These are phyloP conservation scores for Mallateleia sp. DNA, from an alignment of 2,888 invertebrate species.

Conservation along the genomic window DNA sequence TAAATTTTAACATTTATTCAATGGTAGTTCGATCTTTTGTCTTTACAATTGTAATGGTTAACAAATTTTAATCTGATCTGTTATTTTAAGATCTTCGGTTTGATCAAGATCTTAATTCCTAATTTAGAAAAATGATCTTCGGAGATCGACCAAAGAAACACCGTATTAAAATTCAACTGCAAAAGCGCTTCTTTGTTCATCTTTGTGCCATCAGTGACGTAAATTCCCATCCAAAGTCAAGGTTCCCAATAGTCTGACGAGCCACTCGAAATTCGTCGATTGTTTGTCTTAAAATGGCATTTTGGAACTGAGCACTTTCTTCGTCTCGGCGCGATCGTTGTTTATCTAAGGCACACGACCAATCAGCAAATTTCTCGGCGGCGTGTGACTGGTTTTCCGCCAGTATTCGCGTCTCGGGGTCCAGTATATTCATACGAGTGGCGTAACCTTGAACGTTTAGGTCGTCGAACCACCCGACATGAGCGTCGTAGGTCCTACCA, in stretches of 20 bases:
- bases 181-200: too few species aligned
- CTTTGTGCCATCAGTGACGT: background rate
- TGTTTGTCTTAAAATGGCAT: slow-evolving; percentile 34
- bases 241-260: slow-evolving; percentile 5
- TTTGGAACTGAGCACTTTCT: slow-evolving; percentile 4
- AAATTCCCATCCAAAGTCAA: background rate
- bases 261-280: slow-evolving; percentile 21
- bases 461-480: slow-evolving; percentile 86
- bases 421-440: slow-evolving; percentile 85
- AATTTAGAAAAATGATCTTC: too few species aligned
- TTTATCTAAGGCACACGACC: slow-evolving; percentile 54
- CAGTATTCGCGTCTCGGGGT: slow-evolving; percentile 80
- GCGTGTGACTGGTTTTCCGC: slow-evolving; percentile 80
- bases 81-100: too few species aligned
- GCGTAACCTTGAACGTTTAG: slow-evolving; percentile 85
- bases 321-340: slow-evolving; percentile 20
- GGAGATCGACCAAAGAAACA: too few species aligned
- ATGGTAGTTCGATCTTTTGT: too few species aligned
- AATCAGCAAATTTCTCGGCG: slow-evolving; percentile 58
- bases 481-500: slow-evolving; percentile 68
- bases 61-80: too few species aligned
- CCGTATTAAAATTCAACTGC: too few species aligned
- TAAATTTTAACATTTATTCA: too few species aligned
- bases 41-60: too few species aligned
- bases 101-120: too few species aligned